Evolutionary conservation across 1,140 invertebrate genomes (phyloP).

Genomic region (Himalopsyche phryganea): DNA sequence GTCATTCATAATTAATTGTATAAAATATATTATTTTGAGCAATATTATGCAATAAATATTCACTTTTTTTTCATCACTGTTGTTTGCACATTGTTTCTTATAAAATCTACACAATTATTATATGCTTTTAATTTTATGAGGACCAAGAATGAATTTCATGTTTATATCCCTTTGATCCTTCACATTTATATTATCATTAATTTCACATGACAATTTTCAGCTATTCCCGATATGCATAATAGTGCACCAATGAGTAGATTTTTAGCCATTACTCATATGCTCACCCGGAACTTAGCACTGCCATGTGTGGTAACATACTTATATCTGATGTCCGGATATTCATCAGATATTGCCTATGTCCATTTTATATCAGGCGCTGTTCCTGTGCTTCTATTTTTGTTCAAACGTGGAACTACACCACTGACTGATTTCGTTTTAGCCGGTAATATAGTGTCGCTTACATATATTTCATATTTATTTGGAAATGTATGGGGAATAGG

Average conservation of each 20-base stretch:
- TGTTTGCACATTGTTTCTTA: no score
- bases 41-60: no score
- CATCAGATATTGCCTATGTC: slow-evolving; percentile 26
- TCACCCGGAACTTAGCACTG: slow-evolving; percentile 29
- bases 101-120: no score
- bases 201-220: slow-evolving; percentile 26
- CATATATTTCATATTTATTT: slow-evolving; percentile 28
- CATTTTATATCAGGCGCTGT: slow-evolving; percentile 24
- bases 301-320: slow-evolving; percentile 31
- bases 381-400: slow-evolving; percentile 23
- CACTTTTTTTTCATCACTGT: no score
- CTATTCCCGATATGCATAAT: slow-evolving; percentile 27
- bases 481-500: slow-evolving; percentile 32
- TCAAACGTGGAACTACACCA: slow-evolving; percentile 13
- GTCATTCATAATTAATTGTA: neutral
- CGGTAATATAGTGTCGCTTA: slow-evolving; percentile 27
- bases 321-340: slow-evolving; percentile 26
- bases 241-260: slow-evolving; percentile 26
- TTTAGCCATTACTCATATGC: slow-evolving; percentile 21
- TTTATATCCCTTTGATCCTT: slow-evolving; percentile 1
- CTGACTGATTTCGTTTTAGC: slow-evolving; percentile 30
- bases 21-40: no score
- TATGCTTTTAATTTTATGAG: neutral
- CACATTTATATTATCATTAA: slow-evolving; percentile 3
- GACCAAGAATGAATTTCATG: neutral